Percentiles rank a stretch among this genome's conserved stretches.
phyloP scores from a whole-genome alignment of 2,888 invertebrate genomes.

The Drepanosiphum platanoidis region DNA sequence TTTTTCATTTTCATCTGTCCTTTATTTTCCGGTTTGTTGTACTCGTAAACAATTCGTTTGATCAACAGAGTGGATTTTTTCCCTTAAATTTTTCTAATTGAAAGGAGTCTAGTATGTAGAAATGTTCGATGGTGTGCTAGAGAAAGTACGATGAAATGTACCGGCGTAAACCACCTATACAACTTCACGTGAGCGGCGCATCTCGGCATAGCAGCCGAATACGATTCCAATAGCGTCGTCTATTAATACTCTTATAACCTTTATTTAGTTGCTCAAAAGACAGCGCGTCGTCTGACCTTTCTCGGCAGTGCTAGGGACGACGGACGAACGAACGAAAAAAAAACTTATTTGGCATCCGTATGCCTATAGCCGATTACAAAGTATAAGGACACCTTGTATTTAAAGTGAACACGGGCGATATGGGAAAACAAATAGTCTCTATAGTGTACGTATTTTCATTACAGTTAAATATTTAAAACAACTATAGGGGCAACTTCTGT shows the following conservation, averaged over 20 bases:
- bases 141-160: too few relatives aligned
- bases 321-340: background rate
- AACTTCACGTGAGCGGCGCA: background rate
- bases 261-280: constrained; percentile 29
- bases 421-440: too few relatives aligned
- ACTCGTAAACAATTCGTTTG: too few relatives aligned
- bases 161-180: background rate
- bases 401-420: background rate
- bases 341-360: constrained; percentile 43
- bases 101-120: too few relatives aligned
- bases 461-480: too few relatives aligned
- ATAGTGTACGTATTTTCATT: too few relatives aligned
- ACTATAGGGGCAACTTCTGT: too few relatives aligned
- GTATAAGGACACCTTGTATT: background rate
- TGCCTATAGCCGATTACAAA: background rate
- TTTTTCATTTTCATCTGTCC: too few relatives aligned
- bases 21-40: too few relatives aligned
- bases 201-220: background rate
- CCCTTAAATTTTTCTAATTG: too few relatives aligned
- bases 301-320: background rate
- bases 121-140: too few relatives aligned
- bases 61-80: too few relatives aligned
- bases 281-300: constrained; percentile 39
- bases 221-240: constrained; percentile 21
- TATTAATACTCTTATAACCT: constrained; percentile 48